A percentile compares a stretch with the other conserved stretches of the same genome.
phyloP scores from a whole-genome alignment of 2,888 invertebrate species.

The Aphodius sticticus region DNA sequence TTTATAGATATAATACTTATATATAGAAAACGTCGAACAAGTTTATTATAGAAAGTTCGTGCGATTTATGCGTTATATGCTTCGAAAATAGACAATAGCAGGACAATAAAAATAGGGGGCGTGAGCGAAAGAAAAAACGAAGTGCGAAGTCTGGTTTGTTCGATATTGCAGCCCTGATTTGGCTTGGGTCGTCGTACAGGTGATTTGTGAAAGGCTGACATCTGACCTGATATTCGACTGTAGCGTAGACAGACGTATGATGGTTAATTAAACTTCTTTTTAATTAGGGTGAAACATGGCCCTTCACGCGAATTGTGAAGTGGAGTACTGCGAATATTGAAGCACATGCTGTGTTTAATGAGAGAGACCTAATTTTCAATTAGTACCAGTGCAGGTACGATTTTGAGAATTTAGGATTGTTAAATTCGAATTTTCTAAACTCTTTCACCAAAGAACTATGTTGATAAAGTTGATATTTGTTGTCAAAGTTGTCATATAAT shows the following conservation, averaged over 20 bases:
- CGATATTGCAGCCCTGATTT: neutral
- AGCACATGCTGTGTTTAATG: neutral
- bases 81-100: neutral
- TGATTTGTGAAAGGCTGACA: neutral
- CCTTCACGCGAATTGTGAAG: neutral
- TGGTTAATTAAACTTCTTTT: neutral
- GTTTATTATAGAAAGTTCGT: slow-evolving; percentile 4
- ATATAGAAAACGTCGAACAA: neutral
- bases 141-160: neutral
- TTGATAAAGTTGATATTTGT: no score
- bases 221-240: neutral
- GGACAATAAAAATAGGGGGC: neutral
- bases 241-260: neutral
- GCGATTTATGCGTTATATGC: neutral
- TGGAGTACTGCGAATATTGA: neutral
- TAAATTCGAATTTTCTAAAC: no score
- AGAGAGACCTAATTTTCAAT: neutral
- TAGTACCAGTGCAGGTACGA: no score
- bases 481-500: no score
- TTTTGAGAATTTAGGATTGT: no score
- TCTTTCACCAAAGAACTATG: no score
- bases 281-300: neutral
- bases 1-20: neutral
- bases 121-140: neutral
- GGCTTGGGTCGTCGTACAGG: neutral